These are phyloP conservation scores for Rhopalosiphum padi DNA, from an alignment of 1,140 invertebrate genomes.

Conservation along the genomic window DNA sequence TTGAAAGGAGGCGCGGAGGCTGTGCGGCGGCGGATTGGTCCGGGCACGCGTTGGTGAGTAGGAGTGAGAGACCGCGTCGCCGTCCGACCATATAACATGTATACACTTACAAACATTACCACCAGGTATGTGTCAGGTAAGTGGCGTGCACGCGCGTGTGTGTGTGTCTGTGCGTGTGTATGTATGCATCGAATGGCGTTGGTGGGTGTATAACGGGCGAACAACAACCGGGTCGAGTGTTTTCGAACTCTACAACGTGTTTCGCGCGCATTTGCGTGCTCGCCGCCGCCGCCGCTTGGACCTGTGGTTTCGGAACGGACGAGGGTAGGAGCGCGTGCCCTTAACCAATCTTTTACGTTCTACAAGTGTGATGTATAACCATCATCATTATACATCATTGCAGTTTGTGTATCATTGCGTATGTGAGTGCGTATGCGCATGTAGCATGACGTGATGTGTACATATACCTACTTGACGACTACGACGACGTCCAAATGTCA, in stretches of 20 bases:
- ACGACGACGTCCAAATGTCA: constrained; percentile 39
- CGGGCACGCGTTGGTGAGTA: constrained; percentile 45
- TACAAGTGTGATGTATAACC: too few relatives aligned
- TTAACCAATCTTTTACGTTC: neutral
- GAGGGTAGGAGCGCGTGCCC: neutral
- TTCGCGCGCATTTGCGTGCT: neutral
- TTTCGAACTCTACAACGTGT: constrained; percentile 36
- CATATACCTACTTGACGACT: constrained; percentile 16
- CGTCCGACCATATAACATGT: constrained; percentile 43
- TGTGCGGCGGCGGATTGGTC: constrained; percentile 44
- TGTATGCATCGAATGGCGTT: constrained; percentile 34
- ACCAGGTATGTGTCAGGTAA: constrained; percentile 52
- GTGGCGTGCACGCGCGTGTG: neutral
- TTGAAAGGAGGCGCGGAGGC: constrained; percentile 20
- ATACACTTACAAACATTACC: constrained; percentile 51
- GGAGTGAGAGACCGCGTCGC: constrained; percentile 34
- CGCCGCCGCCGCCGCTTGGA: neutral
- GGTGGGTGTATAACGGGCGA: constrained; percentile 51
- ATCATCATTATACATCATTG: too few relatives aligned
- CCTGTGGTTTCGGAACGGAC: neutral
- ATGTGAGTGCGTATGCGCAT: neutral
- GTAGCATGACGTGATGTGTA: neutral
- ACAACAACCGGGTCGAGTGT: constrained; percentile 48
- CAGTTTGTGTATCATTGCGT: neutral
- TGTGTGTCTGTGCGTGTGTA: neutral